Conservation (phyloP, 2,888 invertebrate genomes). For the Trilocha varians region DNA sequence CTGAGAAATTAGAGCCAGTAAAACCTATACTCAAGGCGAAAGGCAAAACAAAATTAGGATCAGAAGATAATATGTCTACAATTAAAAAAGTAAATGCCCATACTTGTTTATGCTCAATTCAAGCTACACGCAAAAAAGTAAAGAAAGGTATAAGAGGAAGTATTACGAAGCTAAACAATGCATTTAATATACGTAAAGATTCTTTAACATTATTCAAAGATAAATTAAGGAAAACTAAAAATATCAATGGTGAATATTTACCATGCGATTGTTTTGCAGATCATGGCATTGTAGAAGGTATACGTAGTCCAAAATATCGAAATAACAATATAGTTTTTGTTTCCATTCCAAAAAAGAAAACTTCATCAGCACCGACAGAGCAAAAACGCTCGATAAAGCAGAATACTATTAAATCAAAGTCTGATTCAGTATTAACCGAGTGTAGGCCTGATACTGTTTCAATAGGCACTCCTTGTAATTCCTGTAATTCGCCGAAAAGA, state of each 20-base stretch:
- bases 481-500: neutral
- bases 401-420: conserved; percentile 3
- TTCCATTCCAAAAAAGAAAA: conserved; percentile 4
- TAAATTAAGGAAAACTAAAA: conserved; percentile 21
- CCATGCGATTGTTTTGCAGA: conserved; percentile 13
- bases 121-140: conserved; percentile 15
- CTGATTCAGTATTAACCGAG: neutral
- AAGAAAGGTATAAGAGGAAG: conserved; percentile 14
- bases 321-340: conserved; percentile 5
- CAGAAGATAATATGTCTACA: neutral
- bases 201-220: conserved; percentile 29
- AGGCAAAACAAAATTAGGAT: neutral
- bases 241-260: conserved; percentile 16
- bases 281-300: conserved; percentile 5
- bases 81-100: neutral
- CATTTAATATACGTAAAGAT: conserved; percentile 30
- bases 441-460: neutral
- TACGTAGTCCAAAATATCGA: conserved; percentile 7
- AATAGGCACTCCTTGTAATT: neutral
- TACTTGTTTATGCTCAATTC: conserved; percentile 5
- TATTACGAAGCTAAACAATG: conserved; percentile 12
- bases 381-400: neutral
- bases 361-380: neutral
- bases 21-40: neutral
- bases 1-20: neutral